Evolutionary conservation across 2,888 invertebrate genomes (phyloP).

Genomic region (Cephus spinipes): DNA sequence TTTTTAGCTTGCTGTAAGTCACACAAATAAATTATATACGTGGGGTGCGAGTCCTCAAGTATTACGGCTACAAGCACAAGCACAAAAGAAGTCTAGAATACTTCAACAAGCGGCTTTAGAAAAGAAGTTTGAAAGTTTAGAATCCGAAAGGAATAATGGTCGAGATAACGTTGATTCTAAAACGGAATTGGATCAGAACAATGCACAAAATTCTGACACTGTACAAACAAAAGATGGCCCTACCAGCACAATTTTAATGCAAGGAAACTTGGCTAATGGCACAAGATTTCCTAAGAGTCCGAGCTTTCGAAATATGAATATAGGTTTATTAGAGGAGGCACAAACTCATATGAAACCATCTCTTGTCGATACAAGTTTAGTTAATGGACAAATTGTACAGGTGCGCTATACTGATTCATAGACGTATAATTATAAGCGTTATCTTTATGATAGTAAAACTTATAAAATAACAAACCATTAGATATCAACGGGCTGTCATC

Average conservation of each 20-base stretch:
- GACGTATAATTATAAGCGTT: background rate
- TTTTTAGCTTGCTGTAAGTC: slow-evolving; percentile 75
- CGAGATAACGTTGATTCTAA: slow-evolving; percentile 6
- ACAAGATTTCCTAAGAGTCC: slow-evolving; percentile 28
- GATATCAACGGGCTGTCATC: slow-evolving; percentile 82
- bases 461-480: slow-evolving; percentile 18
- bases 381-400: slow-evolving; percentile 74
- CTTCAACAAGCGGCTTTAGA: slow-evolving; percentile 68
- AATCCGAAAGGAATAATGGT: background rate
- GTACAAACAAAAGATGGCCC: background rate
- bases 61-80: slow-evolving; percentile 75
- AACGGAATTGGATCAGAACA: slow-evolving; percentile 12
- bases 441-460: background rate
- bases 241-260: slow-evolving; percentile 2
- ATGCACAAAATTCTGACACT: slow-evolving; percentile 16
- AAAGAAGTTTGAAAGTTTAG: slow-evolving; percentile 48
- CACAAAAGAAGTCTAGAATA: slow-evolving; percentile 71
- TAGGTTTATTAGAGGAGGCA: slow-evolving; percentile 48
- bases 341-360: slow-evolving; percentile 72
- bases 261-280: slow-evolving; percentile 27
- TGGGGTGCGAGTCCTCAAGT: slow-evolving; percentile 86
- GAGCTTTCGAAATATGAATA: slow-evolving; percentile 34
- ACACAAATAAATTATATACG: slow-evolving; percentile 74
- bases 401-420: slow-evolving; percentile 58
- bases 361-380: slow-evolving; percentile 73